These are phyloP conservation scores for Tautogolabrus adspersus DNA, from an alignment of 2,113 vertebrate species.

Conservation along the genomic window DNA sequence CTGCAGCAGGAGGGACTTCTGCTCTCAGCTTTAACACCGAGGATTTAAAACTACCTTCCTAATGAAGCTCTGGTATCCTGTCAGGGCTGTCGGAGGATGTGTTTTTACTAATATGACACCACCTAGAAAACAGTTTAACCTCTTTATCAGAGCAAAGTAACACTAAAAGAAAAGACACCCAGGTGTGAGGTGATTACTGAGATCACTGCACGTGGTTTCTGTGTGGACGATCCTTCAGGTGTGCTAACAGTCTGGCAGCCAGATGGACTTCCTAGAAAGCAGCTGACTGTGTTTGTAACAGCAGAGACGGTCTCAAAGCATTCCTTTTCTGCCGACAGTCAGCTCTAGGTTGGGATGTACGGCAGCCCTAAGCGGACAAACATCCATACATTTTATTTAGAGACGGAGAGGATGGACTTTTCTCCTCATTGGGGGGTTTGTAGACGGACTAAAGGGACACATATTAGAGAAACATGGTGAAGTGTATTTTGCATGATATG, in stretches of 20 bases:
- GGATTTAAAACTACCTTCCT: neutral
- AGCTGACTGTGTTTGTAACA: neutral
- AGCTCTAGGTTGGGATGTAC: neutral
- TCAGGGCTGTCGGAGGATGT: neutral
- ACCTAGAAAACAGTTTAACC: constrained; percentile 6
- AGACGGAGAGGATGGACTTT: too few relatives aligned
- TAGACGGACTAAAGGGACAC: too few relatives aligned
- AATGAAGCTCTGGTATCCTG: neutral
- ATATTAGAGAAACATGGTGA: too few relatives aligned
- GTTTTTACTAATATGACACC: neutral
- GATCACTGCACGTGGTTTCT: neutral
- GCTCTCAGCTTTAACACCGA: neutral
- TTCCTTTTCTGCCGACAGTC: neutral
- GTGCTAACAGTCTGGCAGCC: constrained; percentile 13
- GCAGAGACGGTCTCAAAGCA: neutral
- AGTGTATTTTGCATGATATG: too few relatives aligned
- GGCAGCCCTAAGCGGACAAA: too few relatives aligned
- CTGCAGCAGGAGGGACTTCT: neutral
- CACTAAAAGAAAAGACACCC: too few relatives aligned
- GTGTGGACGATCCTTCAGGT: constrained; percentile 4
- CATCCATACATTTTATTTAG: too few relatives aligned
- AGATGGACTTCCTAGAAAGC: constrained; percentile 29
- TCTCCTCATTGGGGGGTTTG: too few relatives aligned
- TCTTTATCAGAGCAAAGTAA: neutral
- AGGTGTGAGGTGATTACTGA: neutral